Conservation (phyloP, 2,113 vertebrate genomes). For the Hippocampus barbouri region DNA sequence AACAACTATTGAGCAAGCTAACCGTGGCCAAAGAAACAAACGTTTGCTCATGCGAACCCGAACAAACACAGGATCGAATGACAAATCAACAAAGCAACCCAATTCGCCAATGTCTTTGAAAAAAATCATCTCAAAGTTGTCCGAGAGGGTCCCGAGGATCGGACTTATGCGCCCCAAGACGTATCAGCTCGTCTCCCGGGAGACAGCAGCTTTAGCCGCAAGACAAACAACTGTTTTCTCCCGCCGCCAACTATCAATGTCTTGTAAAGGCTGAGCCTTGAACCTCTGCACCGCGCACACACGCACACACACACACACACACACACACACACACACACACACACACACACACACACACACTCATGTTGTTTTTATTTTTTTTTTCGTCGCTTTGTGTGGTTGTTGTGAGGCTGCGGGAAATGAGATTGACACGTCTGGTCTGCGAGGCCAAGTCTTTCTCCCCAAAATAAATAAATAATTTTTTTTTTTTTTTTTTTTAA, state of each 20-base stretch:
- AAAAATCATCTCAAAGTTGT: not conserved
- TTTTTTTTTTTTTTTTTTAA: slow-evolving; percentile 52
- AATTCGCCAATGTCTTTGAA: not conserved
- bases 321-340: slow-evolving; percentile 36
- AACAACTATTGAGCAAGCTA: too few relatives aligned
- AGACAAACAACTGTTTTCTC: slow-evolving; percentile 48
- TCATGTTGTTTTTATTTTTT: slow-evolving; percentile 14
- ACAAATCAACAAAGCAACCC: not conserved
- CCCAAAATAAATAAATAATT: slow-evolving; percentile 34
- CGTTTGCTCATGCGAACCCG: too few relatives aligned
- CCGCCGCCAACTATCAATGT: slow-evolving; percentile 45
- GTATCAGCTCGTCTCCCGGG: slow-evolving; percentile 43
- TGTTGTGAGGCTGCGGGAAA: slow-evolving; percentile 66
- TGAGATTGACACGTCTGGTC: slow-evolving; percentile 71
- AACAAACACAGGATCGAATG: too few relatives aligned
- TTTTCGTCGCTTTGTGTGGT: slow-evolving; percentile 30
- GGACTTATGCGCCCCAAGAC: slow-evolving; percentile 45
- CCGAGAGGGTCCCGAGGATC: not conserved
- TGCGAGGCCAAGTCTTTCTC: slow-evolving; percentile 63
- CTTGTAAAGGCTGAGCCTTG: slow-evolving; percentile 58
- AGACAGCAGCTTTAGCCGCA: slow-evolving; percentile 27
- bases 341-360: slow-evolving; percentile 39
- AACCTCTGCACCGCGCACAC: slow-evolving; percentile 40
- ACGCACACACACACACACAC: slow-evolving; percentile 39
- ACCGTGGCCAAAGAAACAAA: too few relatives aligned